Evolutionary conservation across 2,888 invertebrate species (phyloP), one percentile per base, ranked within the genome.

Genomic region (Aricia artaxerxes): DNA sequence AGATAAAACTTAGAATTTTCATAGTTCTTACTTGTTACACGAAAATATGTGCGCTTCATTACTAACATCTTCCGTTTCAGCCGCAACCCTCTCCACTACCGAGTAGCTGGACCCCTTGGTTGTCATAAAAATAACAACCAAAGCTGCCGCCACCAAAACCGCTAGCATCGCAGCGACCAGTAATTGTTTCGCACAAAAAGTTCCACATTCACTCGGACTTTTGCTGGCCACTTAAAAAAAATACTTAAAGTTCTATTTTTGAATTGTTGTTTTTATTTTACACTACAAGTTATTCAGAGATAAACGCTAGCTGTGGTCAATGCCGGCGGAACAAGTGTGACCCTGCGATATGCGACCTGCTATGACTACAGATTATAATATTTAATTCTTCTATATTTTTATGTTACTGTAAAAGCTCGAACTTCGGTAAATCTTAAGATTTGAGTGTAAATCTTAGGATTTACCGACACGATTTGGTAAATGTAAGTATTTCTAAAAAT

Each of bases 81-180:
- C 87, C 11, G 84, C 24, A 6, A 83, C 81, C 7, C 82, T 84
- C 77, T 88, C 85, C 35, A 85, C 87, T 0, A 81, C 79, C 9
- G 81, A 82, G 61, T 86, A 85, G 73, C 86, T 85, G 11, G 86
- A 83, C 1, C 92, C 89, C 80, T 86, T 92, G 4, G 92, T 91
- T 11, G 91, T 85, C 80, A 94, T 81, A 9, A 90, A 85, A 31
- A 92, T 85, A 6, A 90, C 91, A 73, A 93, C 88, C 64, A 93
- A 81, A 1, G 92, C 92, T 9, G 92, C 92, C 11, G 85, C 85
- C 5, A 85, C 83, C 79, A 94, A 85, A 82, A 94, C 82, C 35
- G 89, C 93, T 82, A 94, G 84, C 94, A 94, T 94, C 81, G 91
- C 93, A 61, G 92, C 91, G 79, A 88, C 91, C 86, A 92, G 92